Evolutionary conservation across 2,888 invertebrate species (phyloP), one percentile per base, ranked within the genome.

Genomic region (Drosophila gaucha): DNA sequence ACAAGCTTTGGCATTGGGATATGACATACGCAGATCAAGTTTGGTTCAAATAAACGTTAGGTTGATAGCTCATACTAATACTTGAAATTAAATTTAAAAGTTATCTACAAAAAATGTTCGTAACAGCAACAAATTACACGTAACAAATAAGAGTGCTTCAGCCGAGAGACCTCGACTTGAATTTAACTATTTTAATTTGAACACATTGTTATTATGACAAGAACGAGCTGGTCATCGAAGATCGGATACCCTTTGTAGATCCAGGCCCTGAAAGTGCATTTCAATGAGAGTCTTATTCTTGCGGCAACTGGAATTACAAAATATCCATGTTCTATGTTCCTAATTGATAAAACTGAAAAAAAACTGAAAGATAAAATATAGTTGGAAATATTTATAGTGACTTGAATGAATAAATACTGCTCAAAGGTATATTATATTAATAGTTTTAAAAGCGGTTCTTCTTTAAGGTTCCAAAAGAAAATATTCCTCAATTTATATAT

Each of bases 101-200:
- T 16, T 10, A 14, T 14, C 1, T 18, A 8, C n/a, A 12, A 28
- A 18, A 4, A n/a, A 20, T 20, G n/a, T 26, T 28, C 6, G 28
- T n/a, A 28, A 24, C 24, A 26, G 14, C 14, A 14, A 2, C 24
- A 18, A 26, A 28, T 31, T 31, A 2, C 41, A 12, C 26, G 6
- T 28, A 28, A 6, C 28, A 16, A 14, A 6, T 18, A 31, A 46
- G 30, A 46, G 46, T 46, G 9, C 28, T 44, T 44, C 43, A 44
- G 12, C 26, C 10, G 18, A 6, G 18, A 44, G 43, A 44, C 43
- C 43, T 44, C 43, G 43, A 28, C 43, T 44, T 44, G 43, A 12
- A 31, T 31, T 31, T 22, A 22, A 22, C 46, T 46, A 46, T 46
- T 22, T 22, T 31, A 46, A 46, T 46, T 31, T 31, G 30, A 12